Conservation (phyloP, 2,797 vertebrate genomes). For the Rhincodon typus region DNA sequence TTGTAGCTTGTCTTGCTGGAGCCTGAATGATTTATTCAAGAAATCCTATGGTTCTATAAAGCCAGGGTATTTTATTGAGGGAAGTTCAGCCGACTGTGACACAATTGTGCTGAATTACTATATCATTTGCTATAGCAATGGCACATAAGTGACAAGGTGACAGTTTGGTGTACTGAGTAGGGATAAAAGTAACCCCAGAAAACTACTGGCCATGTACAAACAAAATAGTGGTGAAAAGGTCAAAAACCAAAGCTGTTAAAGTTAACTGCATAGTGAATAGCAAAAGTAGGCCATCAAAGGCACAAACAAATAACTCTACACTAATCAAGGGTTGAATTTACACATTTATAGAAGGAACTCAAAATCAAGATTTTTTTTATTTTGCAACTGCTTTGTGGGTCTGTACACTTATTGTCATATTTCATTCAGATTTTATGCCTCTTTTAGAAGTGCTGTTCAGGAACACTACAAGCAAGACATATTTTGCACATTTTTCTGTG, state of each 20-base stretch:
- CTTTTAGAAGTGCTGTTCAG: not conserved
- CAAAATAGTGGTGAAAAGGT: not conserved
- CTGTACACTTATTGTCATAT: not conserved
- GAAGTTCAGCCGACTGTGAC: not conserved
- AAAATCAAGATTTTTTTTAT: not conserved
- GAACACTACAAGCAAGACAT: not conserved
- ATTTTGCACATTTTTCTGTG: not conserved
- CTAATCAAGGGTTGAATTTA: not conserved
- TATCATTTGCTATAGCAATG: not conserved
- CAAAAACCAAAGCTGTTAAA: not conserved
- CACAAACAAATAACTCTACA: not conserved
- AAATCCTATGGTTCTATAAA: not conserved
- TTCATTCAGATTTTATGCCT: not conserved
- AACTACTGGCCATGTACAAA: not conserved
- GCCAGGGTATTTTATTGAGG: not conserved
- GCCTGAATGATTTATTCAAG: slow-evolving; percentile 15
- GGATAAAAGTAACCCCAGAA: not conserved
- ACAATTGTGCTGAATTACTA: not conserved
- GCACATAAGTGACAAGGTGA: not conserved
- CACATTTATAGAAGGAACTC: not conserved
- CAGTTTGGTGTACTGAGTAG: not conserved
- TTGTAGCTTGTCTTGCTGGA: slow-evolving; percentile 15
- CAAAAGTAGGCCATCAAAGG: not conserved
- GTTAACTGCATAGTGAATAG: not conserved
- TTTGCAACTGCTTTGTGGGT: not conserved